A percentile compares a stretch with the other conserved stretches of the same genome.
phyloP scores from a whole-genome alignment of 2,797 vertebrate genomes.

The Myotis myotis region DNA sequence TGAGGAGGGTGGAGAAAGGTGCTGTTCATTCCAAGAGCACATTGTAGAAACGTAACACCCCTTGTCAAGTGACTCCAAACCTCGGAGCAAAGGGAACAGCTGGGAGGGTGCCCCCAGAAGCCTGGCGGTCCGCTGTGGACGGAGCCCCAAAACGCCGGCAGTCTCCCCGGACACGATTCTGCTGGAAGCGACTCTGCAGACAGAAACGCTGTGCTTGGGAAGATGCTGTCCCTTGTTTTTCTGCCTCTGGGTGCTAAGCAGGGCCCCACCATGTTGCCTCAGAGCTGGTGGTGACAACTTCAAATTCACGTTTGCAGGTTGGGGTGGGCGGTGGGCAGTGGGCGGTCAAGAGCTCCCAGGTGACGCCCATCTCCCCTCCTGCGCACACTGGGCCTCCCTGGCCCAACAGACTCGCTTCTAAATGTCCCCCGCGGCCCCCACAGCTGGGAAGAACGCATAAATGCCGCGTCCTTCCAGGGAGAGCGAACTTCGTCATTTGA shows the following conservation, averaged over 20 bases:
- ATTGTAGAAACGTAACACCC: background rate
- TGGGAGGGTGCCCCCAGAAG: background rate
- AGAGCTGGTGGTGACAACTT: rapidly evolving
- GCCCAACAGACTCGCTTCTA: background rate
- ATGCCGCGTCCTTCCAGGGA: constrained; percentile 55
- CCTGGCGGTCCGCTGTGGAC: background rate
- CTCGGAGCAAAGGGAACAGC: background rate
- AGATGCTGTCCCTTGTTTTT: background rate
- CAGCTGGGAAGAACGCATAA: constrained; percentile 42
- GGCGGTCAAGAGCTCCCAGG: background rate
- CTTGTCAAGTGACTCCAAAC: background rate
- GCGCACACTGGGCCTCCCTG: background rate
- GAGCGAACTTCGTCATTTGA: constrained; percentile 14
- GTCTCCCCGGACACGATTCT: background rate
- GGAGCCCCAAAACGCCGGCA: rapidly evolving
- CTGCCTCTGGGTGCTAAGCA: background rate
- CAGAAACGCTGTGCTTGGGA: background rate
- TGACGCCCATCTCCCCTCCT: background rate
- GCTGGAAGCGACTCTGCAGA: background rate
- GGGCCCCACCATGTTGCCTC: background rate
- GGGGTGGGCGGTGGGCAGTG: rapidly evolving
- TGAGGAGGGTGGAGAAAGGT: background rate
- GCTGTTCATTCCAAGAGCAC: background rate
- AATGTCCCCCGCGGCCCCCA: constrained; percentile 15
- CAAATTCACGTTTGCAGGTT: background rate